These are phyloP conservation scores for Trichonephila inaurata DNA, from an alignment of 1,140 invertebrate species.

Conservation along the genomic window DNA sequence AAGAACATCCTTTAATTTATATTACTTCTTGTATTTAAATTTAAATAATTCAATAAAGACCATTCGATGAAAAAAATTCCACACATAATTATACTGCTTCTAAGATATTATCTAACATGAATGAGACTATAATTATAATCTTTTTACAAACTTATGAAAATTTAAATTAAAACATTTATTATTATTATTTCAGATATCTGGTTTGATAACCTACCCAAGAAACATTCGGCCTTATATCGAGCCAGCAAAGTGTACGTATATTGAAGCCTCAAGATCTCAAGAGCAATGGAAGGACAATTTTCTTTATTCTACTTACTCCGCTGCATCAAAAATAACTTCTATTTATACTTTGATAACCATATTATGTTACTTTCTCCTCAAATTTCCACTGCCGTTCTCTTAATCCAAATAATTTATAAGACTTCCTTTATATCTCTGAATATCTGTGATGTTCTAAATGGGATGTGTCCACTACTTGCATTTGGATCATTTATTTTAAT, in stretches of 20 bases:
- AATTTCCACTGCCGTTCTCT: background rate
- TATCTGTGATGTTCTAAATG: background rate
- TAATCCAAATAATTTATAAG: background rate
- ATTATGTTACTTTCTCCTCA: background rate
- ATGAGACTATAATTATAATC: too few species aligned
- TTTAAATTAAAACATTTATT: too few species aligned
- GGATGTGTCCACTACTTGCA: background rate
- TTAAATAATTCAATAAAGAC: too few species aligned
- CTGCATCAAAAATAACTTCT: background rate
- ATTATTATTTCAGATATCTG: constrained; percentile 29
- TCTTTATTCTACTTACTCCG: constrained; percentile 21
- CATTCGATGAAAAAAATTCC: too few species aligned
- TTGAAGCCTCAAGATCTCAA: constrained; percentile 42
- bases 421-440: background rate
- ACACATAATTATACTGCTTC: too few species aligned
- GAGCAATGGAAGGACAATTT: constrained; percentile 67
- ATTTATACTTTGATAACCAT: background rate
- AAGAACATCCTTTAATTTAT: too few species aligned
- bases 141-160: too few species aligned
- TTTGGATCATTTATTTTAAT: background rate
- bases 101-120: too few species aligned
- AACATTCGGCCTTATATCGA: constrained; percentile 60
- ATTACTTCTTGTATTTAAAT: too few species aligned
- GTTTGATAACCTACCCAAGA: constrained; percentile 65
- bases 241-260: constrained; percentile 56